Conservation (phyloP, 1,140 invertebrate species). For the Medauroidea extradentata region DNA sequence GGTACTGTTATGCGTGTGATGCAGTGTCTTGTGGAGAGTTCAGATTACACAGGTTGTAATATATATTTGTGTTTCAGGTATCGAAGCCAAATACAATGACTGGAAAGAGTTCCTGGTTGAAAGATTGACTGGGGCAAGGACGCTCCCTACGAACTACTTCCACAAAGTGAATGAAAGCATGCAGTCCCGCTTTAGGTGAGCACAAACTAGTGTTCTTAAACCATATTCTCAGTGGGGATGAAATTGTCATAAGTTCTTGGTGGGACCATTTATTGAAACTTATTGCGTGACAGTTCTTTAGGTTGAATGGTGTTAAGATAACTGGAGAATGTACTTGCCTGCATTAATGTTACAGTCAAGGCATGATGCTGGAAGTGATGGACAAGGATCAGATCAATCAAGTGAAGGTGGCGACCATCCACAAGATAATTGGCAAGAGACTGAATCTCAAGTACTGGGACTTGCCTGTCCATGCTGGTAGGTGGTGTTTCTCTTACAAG, state of each 20-base stretch:
- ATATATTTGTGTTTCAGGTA: conserved; percentile 48
- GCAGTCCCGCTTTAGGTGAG: conserved; percentile 69
- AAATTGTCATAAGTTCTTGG: no score
- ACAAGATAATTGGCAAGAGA: conserved; percentile 86
- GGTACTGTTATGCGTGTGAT: no score
- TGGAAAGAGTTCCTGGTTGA: conserved; percentile 94
- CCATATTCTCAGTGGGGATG: not conserved
- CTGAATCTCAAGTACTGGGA: conserved; percentile 89
- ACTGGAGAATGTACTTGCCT: no score
- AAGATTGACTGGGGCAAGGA: conserved; percentile 85
- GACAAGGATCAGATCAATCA: conserved; percentile 94
- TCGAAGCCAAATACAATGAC: conserved; percentile 88
- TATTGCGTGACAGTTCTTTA: no score
- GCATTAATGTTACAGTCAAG: conserved; percentile 47
- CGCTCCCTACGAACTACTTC: conserved; percentile 87
- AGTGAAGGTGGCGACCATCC: conserved; percentile 84
- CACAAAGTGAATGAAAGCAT: conserved; percentile 79
- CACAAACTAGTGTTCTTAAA: not conserved
- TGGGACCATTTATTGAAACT: no score
- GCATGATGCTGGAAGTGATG: conserved; percentile 87
- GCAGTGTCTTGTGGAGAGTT: no score
- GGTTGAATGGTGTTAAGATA: no score
- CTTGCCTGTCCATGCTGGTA: conserved; percentile 45
- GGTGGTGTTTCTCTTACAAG: no score
- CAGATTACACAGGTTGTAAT: not conserved